Evolutionary conservation across 2,113 vertebrate genomes (phyloP), one percentile per base, ranked within the genome.

Genomic region (Chamaetylas fuelleborni): DNA sequence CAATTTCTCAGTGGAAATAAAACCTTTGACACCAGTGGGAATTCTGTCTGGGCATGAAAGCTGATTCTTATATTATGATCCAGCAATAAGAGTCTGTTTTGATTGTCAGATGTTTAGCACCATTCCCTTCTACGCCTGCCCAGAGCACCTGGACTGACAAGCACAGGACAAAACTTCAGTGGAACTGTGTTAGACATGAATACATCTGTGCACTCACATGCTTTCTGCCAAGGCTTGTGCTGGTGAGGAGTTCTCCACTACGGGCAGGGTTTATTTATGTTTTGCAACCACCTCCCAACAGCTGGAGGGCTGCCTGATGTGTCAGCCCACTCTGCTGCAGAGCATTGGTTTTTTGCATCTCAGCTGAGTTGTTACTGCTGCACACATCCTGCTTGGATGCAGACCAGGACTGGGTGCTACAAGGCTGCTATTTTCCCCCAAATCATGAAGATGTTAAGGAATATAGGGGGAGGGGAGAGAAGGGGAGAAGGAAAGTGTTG

Each of bases 1-100:
- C 74, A 43, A 71, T 94, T 97, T 82, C 91, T 93, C 94, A 62
- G 62, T 80, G 89, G 93, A 96, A 95, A 95, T 81, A 60, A 90
- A 95, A 95, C 81, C 76, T 91, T 94, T 88, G 79, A 95, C 92
- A 64, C 89, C 58, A 58, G 48, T 83, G 76, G 74, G 85, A 95
- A 95, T 86, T 90, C 76, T 90, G 71, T 81, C 92, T 93, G 69
- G 81, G 81, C 51, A 78, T 28, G 47, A 62, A 66, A 84, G 65
- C 28, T 43, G 62, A 45, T 70, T 50, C 45, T 33, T 66, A 58
- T 17, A 19, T 33, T 58, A 20, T 3, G 2, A 70, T 69, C 66
- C 14, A 80, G 85, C 56, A 73, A 3, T 6, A 77, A 28, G 58
- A 65, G 50, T n/a, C 78, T 93, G 4, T 77, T 82, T 90, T 40